Percentiles rank a stretch among this genome's conserved stretches.
These are phyloP conservation scores for Autographa gamma DNA, from an alignment of 2,888 invertebrate species.

Conservation along the genomic window DNA sequence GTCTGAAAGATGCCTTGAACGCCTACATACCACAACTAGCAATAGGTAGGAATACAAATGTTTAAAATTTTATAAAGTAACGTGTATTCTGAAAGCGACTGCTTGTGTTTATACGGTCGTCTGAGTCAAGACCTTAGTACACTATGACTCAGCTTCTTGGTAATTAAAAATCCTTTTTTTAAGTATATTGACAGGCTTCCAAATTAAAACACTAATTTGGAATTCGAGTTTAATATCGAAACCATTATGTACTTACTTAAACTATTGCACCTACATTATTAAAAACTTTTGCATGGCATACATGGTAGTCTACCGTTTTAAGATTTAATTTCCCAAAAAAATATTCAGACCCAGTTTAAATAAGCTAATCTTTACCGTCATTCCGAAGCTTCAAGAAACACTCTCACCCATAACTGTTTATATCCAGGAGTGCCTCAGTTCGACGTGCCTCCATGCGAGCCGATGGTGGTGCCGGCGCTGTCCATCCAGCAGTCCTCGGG, in stretches of 20 bases:
- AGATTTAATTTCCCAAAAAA: too few species aligned
- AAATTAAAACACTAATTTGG: too few species aligned
- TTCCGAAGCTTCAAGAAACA: not conserved
- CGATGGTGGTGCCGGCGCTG: conserved; percentile 89
- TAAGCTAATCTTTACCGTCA: not conserved
- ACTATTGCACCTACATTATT: too few species aligned
- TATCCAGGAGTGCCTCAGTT: conserved; percentile 89
- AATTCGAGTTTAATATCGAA: too few species aligned
- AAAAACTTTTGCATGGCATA: too few species aligned
- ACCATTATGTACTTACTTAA: too few species aligned
- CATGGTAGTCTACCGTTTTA: too few species aligned
- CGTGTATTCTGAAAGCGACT: not conserved
- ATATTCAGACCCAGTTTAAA: not conserved
- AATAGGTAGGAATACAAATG: conserved; percentile 75
- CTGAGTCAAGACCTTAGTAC: too few species aligned
- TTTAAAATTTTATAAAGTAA: not conserved
- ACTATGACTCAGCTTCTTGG: too few species aligned
- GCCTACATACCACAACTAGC: conserved; percentile 89
- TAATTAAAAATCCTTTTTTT: too few species aligned
- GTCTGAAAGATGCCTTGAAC: conserved; percentile 90
- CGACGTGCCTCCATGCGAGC: conserved; percentile 91
- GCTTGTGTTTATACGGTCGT: too few species aligned
- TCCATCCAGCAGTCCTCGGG: conserved; percentile 90
- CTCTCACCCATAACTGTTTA: not conserved
- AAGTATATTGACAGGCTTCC: too few species aligned